phyloP scores from a whole-genome alignment of 1,140 invertebrate genomes.

The Ceratosolen solmsi region DNA sequence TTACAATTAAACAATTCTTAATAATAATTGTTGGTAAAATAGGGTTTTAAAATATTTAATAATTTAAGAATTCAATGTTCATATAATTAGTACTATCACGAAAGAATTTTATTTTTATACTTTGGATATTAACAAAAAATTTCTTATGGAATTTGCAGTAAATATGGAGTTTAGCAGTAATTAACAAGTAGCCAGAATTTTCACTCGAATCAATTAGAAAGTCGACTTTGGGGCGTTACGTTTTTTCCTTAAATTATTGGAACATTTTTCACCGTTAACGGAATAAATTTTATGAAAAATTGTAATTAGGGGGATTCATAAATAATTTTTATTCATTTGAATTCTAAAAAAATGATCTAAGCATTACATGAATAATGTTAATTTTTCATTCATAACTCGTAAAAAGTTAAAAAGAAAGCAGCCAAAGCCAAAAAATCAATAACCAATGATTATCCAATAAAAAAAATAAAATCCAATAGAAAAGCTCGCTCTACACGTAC shows the following conservation, averaged over 20 bases:
- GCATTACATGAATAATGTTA: not conserved
- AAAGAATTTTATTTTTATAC: not conserved
- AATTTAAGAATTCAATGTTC: not conserved
- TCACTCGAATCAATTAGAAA: not conserved
- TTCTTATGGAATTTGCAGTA: not conserved
- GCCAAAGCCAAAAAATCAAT: not conserved
- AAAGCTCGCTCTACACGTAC: not conserved
- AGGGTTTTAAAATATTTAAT: not conserved
- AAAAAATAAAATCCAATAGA: not conserved
- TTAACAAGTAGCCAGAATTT: not conserved
- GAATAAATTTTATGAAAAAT: not conserved
- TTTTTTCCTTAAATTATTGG: not conserved
- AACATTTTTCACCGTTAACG: not conserved
- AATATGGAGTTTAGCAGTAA: not conserved
- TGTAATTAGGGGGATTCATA: not conserved
- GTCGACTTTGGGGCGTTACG: not conserved
- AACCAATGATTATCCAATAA: slow-evolving; percentile 47
- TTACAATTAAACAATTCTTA: not conserved
- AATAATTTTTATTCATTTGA: not conserved
- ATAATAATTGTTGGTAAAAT: not conserved
- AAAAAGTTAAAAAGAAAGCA: not conserved
- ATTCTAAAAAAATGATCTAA: not conserved
- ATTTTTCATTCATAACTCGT: not conserved
- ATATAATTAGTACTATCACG: not conserved
- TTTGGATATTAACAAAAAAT: not conserved